These are phyloP conservation scores for Hydrocynus forskahlii DNA, from an alignment of 2,797 vertebrate species.

Conservation along the genomic window DNA sequence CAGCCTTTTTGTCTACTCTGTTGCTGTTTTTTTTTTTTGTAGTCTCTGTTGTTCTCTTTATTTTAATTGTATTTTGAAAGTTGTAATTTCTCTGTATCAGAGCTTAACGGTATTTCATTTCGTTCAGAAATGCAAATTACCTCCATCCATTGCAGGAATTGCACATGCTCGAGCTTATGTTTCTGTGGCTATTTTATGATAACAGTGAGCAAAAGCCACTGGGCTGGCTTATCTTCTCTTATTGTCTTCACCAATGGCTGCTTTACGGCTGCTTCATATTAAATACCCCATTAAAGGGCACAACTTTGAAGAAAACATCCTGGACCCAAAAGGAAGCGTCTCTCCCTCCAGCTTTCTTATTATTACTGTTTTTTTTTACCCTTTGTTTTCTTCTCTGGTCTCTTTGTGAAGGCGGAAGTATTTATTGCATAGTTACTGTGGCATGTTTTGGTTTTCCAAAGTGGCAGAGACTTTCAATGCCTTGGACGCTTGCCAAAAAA, in stretches of 20 bases:
- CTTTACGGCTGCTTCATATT: neutral
- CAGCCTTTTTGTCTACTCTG: neutral
- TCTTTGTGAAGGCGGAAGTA: conserved; percentile 64
- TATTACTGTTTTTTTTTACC: neutral
- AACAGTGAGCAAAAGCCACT: conserved; percentile 26
- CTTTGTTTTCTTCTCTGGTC: conserved; percentile 27
- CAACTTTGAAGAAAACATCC: neutral
- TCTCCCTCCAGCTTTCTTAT: neutral
- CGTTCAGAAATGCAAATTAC: conserved; percentile 35
- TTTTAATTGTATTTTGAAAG: neutral
- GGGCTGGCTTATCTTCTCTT: conserved; percentile 10
- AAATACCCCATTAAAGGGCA: conserved; percentile 8
- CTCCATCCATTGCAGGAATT: conserved; percentile 8
- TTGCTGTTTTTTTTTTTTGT: neutral
- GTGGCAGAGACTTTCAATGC: conserved; percentile 64
- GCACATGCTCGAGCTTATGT: neutral
- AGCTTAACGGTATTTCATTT: conserved; percentile 58
- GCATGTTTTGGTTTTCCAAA: conserved; percentile 67
- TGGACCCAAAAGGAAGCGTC: neutral
- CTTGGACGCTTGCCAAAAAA: conserved; percentile 61
- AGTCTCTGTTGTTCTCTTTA: conserved; percentile 22
- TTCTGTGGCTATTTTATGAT: conserved; percentile 18
- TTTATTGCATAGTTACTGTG: conserved; percentile 66
- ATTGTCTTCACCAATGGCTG: neutral
- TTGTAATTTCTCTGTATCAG: conserved; percentile 76